Conservation (phyloP, 2,113 vertebrate genomes). For the Epinephelus cyanopodus region DNA sequence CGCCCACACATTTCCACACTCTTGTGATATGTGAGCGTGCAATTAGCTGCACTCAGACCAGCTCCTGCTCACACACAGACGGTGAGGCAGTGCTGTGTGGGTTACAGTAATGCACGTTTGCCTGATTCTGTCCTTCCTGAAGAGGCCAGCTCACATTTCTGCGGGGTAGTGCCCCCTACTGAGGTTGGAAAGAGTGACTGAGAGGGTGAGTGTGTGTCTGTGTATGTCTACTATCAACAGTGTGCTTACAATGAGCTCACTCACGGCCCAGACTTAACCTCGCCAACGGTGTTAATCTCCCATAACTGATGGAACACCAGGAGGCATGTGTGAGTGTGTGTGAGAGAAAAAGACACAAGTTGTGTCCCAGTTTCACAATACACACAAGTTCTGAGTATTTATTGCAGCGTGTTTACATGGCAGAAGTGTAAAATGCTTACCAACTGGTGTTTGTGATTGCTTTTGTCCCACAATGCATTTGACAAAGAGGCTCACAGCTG, state of each 20-base stretch:
- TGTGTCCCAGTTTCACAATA: background rate
- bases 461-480: background rate
- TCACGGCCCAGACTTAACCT: conserved; percentile 60
- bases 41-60: conserved; percentile 15
- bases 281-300: conserved; percentile 26
- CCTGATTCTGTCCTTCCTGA: conserved; percentile 46
- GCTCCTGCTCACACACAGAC: conserved; percentile 42
- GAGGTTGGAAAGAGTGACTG: conserved; percentile 68
- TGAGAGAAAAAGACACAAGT: background rate
- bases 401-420: background rate
- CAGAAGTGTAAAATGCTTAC: background rate
- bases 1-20: conserved; percentile 57
- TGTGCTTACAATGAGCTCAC: conserved; percentile 43
- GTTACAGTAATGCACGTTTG: conserved; percentile 40
- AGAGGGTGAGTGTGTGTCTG: conserved; percentile 26
- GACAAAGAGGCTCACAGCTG: conserved; percentile 7
- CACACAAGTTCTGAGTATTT: background rate
- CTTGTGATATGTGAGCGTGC: conserved; percentile 22
- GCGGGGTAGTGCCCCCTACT: conserved; percentile 37
- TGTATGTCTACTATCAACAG: conserved; percentile 28
- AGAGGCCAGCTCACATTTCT: conserved; percentile 38
- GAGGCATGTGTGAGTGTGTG: background rate
- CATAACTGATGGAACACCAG: background rate
- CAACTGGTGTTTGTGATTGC: background rate
- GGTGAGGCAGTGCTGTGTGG: conserved; percentile 58